A percentile compares a stretch with the other conserved stretches of the same genome.
Evolutionary conservation across 2,888 invertebrate species (phyloP).

Genomic region (Boloria selene): DNA sequence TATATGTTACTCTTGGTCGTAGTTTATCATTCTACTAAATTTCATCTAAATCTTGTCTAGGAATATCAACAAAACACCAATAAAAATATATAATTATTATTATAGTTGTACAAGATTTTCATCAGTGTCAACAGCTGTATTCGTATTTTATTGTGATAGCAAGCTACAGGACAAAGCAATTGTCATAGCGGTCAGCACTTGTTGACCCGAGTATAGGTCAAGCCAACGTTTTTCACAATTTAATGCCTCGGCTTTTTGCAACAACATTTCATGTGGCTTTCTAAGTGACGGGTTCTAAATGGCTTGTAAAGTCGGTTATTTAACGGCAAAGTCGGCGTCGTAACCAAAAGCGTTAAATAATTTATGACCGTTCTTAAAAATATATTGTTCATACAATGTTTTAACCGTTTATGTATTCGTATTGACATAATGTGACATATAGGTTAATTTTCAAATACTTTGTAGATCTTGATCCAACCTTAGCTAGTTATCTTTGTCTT

Average conservation of each 20-base stretch:
- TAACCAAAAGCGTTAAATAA: constrained; percentile 1
- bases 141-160: constrained; percentile 1
- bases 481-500: no score
- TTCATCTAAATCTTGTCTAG: no score
- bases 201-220: constrained; percentile 18
- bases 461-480: no score
- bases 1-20: no score
- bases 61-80: no score
- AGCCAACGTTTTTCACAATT: constrained; percentile 20
- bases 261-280: constrained; percentile 7
- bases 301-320: constrained; percentile 2
- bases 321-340: not conserved
- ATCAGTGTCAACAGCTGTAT: not conserved
- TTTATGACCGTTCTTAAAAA: constrained; percentile 5
- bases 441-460: no score
- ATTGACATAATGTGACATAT: no score
- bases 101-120: not conserved
- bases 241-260: constrained; percentile 8
- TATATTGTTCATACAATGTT: no score
- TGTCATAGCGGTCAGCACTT: constrained; percentile 18
- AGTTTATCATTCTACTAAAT: no score
- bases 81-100: no score
- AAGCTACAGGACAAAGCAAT: constrained; percentile 10
- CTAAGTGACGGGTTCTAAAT: constrained; percentile 12
- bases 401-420: no score